phyloP scores from a whole-genome alignment of 2,888 invertebrate genomes.

The Dicyrtomina minuta region DNA sequence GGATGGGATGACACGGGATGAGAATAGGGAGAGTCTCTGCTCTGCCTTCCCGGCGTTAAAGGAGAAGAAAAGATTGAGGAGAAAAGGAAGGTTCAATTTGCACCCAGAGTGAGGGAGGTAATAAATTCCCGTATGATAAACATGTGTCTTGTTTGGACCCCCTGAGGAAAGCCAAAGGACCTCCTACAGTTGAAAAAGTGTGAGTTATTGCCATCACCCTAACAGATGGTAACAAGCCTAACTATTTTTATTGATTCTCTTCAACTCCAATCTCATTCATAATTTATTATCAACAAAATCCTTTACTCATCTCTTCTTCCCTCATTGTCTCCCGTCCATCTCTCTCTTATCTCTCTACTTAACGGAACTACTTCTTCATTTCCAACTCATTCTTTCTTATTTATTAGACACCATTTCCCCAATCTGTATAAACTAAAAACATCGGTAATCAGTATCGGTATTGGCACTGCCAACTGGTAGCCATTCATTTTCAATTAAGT shows the following conservation, averaged over 20 bases:
- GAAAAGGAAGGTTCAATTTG: conserved; percentile 26
- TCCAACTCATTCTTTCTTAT: too few species aligned
- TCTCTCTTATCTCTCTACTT: too few species aligned
- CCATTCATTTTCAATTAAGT: too few species aligned
- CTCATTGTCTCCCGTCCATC: neutral
- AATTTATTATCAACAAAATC: conserved; percentile 45
- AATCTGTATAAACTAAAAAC: too few species aligned
- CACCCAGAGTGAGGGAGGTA: conserved; percentile 23
- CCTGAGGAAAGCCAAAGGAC: conserved; percentile 32
- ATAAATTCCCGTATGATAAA: conserved; percentile 42
- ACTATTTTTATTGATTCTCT: conserved; percentile 46
- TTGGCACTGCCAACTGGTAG: too few species aligned
- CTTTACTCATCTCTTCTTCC: conserved; percentile 15
- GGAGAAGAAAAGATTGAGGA: too few species aligned
- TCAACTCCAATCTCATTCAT: conserved; percentile 37
- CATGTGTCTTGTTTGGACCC: conserved; percentile 40
- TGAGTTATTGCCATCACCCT: conserved; percentile 42
- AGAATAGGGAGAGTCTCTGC: neutral
- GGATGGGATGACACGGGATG: too few species aligned
- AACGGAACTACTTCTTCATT: too few species aligned
- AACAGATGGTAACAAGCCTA: conserved; percentile 33
- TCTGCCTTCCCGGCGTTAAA: too few species aligned
- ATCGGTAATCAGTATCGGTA: too few species aligned
- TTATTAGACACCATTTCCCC: too few species aligned
- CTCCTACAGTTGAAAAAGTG: conserved; percentile 39